A percentile compares a stretch with the other conserved stretches of the same genome.
These are phyloP conservation scores for Odontomachus brunneus DNA, from an alignment of 1,140 invertebrate genomes.

Conservation along the genomic window DNA sequence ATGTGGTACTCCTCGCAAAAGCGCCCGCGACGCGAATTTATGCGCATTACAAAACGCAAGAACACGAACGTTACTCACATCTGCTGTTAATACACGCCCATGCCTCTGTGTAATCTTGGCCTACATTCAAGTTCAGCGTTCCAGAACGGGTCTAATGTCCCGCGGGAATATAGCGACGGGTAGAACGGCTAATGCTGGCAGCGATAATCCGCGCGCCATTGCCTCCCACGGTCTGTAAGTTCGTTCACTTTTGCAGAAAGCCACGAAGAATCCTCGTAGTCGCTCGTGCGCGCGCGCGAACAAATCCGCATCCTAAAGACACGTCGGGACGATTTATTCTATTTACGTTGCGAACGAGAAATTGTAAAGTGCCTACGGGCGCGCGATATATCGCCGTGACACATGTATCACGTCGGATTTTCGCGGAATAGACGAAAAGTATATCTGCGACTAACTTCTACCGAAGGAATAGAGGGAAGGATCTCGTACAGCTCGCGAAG, in stretches of 20 bases:
- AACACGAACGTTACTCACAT: not conserved
- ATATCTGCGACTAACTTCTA: no score
- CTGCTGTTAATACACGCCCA: slow-evolving; percentile 35
- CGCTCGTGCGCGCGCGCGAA: not conserved
- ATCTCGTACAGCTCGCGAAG: no score
- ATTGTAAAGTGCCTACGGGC: slow-evolving; percentile 23
- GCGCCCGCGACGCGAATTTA: not conserved
- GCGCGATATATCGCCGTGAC: no score
- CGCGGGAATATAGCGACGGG: slow-evolving; percentile 34
- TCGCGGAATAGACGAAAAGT: no score
- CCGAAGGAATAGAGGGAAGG: no score
- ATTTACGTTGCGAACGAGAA: slow-evolving; percentile 29
- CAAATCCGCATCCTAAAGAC: slow-evolving; percentile 28
- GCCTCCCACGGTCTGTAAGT: slow-evolving; percentile 31
- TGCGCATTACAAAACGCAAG: not conserved
- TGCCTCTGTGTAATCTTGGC: slow-evolving; percentile 69
- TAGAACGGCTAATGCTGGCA: slow-evolving; percentile 71
- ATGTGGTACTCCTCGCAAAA: no score
- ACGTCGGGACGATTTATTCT: slow-evolving; percentile 44
- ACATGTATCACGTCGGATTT: no score
- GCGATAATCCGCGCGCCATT: slow-evolving; percentile 47
- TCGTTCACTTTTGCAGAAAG: slow-evolving; percentile 25
- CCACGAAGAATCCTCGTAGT: slow-evolving; percentile 3
- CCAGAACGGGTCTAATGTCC: slow-evolving; percentile 56
- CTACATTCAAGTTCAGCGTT: slow-evolving; percentile 61